These are phyloP conservation scores for Eudasyphora cyanicolor DNA, from an alignment of 2,888 invertebrate genomes.

Conservation along the genomic window DNA sequence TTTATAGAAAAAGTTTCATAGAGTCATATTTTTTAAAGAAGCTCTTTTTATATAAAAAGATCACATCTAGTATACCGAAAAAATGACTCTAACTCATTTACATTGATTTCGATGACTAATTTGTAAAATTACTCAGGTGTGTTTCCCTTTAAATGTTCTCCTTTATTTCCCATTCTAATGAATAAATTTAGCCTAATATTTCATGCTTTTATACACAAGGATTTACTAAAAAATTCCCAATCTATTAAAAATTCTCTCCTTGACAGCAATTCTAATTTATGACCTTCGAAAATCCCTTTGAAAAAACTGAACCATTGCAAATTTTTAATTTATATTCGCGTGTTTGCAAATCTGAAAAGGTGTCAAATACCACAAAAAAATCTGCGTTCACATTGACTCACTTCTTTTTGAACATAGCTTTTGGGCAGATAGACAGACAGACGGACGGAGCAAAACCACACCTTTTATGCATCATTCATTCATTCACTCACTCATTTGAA, in stretches of 20 bases:
- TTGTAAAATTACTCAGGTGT: no score
- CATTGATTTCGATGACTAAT: no score
- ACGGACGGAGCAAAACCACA: neutral
- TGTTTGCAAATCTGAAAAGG: neutral
- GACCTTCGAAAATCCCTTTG: neutral
- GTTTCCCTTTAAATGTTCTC: no score
- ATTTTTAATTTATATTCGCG: conserved; percentile 16
- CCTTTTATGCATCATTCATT: conserved; percentile 22
- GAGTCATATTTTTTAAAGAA: no score
- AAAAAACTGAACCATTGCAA: conserved; percentile 1
- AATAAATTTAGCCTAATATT: neutral
- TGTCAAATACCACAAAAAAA: conserved; percentile 3
- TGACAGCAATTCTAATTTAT: conserved; percentile 10
- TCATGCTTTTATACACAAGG: neutral
- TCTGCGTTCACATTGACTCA: conserved; percentile 15
- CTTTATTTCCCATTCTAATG: neutral
- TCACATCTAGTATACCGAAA: no score
- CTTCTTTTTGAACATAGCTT: conserved; percentile 18
- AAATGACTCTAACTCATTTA: no score
- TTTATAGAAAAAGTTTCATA: no score
- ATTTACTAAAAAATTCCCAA: neutral
- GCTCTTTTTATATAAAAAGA: no score
- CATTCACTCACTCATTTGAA: neutral
- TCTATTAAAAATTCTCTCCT: neutral
- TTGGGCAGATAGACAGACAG: conserved; percentile 24